Base-by-base conservation (phyloP, 1,140 invertebrate genomes). In the Dolichoris vasculosae region DNA sequence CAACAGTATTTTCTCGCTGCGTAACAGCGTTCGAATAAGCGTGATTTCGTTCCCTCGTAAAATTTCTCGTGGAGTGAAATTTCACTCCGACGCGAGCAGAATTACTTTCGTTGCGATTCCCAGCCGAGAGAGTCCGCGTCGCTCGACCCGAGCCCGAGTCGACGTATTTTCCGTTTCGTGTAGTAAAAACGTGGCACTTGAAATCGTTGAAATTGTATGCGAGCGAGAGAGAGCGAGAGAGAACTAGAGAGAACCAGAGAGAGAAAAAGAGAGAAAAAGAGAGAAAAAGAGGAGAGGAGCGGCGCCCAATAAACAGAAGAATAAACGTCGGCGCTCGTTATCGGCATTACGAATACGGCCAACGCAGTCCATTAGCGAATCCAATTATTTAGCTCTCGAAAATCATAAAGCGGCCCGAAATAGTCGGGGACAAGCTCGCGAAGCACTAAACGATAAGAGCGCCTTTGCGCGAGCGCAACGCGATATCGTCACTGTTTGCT, bases 11-110 rank as follows among this genome's bases (percentile, higher is more conserved):
- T 73, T 73, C 38, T 73, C 38, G 69, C 69, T 43, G n/a, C 69
- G 40, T 43, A 73, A 73, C 69, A 73, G 69, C 43, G 43, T 43
- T 73, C 69, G 9, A 23, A 20, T 73, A 73, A 73, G 38, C 38
- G 38, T 8, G 23, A 43, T 43, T 43, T n/a, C 69, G 67, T 73
- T 73, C 40, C 20, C 17, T n/a, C 69, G 69, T 73, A 73, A 73
- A 73, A 23, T 73, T 73, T 73, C 69, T 73, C 69, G 43, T 23
- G 32, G 69, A 73, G 69, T 73, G 38, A 73, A 73, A 73, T 73
- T 73, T 73, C 69, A 73, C 69, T 73, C 69, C 69, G 69, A 73
- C 2, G 38, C 69, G 40, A 73, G 69, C 8, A 73, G 69, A 73
- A 73, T 73, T 43, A n/a, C 69, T 73, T 73, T 73, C 69, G 69